Evolutionary conservation across 2,797 vertebrate species (phyloP).

Genomic region (Tadarida brasiliensis): DNA sequence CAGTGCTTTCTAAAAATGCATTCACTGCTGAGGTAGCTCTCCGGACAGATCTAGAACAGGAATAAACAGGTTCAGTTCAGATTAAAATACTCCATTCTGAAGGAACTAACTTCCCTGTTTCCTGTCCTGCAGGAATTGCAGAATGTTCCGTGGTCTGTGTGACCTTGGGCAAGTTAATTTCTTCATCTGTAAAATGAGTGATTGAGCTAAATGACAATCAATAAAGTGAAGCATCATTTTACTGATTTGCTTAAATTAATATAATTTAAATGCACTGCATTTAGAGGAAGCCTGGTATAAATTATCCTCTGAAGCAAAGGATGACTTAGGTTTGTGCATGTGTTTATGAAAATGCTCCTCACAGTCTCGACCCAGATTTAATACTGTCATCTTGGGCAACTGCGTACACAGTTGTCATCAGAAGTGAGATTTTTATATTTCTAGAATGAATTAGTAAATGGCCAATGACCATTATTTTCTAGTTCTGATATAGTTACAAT

Average conservation of each 20-base stretch:
- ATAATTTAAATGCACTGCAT: background rate
- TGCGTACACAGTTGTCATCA: background rate
- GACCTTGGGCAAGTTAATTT: conserved; percentile 31
- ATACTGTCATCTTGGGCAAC: background rate
- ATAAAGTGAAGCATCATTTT: conserved; percentile 24
- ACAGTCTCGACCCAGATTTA: background rate
- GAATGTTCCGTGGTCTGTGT: background rate
- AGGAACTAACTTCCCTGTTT: background rate
- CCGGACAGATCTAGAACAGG: conserved; percentile 43
- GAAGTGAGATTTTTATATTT: conserved; percentile 17
- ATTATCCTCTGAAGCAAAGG: background rate
- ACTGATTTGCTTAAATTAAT: background rate
- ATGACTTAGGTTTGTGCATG: background rate
- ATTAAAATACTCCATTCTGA: conserved; percentile 55
- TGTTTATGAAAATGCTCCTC: conserved; percentile 25
- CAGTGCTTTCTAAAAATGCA: conserved; percentile 49
- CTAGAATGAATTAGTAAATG: conserved; percentile 7
- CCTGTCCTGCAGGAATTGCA: background rate
- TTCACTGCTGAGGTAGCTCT: background rate
- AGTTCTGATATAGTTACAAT: background rate
- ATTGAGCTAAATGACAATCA: background rate
- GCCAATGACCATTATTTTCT: conserved; percentile 8
- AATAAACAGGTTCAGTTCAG: conserved; percentile 34
- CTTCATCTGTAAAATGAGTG: conserved; percentile 31
- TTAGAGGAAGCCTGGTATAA: background rate